A percentile compares a stretch with the other conserved stretches of the same genome.
These are phyloP conservation scores for Heterodera schachtii DNA, from an alignment of 1,140 invertebrate genomes.

Conservation along the genomic window DNA sequence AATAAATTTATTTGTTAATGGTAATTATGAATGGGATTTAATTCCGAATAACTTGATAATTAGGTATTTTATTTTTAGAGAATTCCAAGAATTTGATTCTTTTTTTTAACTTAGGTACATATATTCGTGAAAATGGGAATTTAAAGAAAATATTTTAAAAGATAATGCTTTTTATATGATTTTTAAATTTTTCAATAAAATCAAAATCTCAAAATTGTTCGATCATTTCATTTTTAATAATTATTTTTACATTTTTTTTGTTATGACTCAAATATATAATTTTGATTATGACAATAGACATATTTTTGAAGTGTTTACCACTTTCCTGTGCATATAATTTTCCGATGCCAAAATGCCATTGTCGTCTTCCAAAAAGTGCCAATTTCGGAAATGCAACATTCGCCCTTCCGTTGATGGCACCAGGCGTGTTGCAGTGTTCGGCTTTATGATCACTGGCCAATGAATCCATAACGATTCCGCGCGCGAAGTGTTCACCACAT, in stretches of 20 bases:
- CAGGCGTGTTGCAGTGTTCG: background rate
- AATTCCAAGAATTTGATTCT: background rate
- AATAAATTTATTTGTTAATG: background rate
- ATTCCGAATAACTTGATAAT: background rate
- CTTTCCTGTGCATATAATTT: background rate
- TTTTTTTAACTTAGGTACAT: too few relatives aligned
- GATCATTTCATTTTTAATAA: too few relatives aligned
- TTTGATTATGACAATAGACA: too few relatives aligned
- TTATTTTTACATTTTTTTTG: too few relatives aligned
- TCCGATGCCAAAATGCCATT: background rate
- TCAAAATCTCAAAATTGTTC: too few relatives aligned
- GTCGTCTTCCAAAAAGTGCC: background rate
- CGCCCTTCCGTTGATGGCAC: background rate
- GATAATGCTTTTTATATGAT: too few relatives aligned
- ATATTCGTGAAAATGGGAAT: too few relatives aligned
- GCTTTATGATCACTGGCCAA: background rate
- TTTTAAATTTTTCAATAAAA: too few relatives aligned
- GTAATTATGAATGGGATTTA: background rate
- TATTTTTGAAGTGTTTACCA: too few relatives aligned
- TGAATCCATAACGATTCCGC: background rate
- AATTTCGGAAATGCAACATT: constrained; percentile 4
- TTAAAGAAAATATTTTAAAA: too few relatives aligned
- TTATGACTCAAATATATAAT: too few relatives aligned
- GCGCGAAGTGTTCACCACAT: constrained; percentile 4
- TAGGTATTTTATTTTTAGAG: background rate